Evolutionary conservation across 1,140 invertebrate genomes (phyloP), one percentile per base, ranked within the genome.

Genomic region (Pachypeltis micranthus): DNA sequence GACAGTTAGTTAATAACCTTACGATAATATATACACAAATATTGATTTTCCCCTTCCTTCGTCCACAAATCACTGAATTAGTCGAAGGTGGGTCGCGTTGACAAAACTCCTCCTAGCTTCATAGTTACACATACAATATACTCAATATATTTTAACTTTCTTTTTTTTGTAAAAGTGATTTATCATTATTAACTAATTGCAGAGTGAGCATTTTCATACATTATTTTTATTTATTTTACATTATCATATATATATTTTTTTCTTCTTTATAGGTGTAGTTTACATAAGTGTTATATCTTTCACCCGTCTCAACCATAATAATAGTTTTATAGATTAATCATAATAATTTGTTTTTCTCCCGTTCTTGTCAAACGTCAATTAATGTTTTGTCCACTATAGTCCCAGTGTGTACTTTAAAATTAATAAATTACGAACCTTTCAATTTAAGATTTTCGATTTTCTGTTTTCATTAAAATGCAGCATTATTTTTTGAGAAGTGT

Each of bases 201-300:
- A 63, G 62, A 59, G 62, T 63, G 62, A 63, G 62, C 62, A 63
- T 63, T 63, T 63, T 63, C 62, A 63, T 63, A 63, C 62, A 63
- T 63, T 63, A 63, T 59, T 59, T 62, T 63, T 60, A 60, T 60
- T 44, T 63, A 63, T 47, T 56, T 56, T 63, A 63, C 62, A 63
- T 63, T 63, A 63, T 63, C 59, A 63, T 63, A 63, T 55, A n/a
- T n/a, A n/a, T n/a, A n/a, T n/a, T n/a, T n/a, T n/a, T n/a, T n/a
- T 62, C 55, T 57, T 57, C 21, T 57, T 63, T 63, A 63, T 63
- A 63, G 59, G 55, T 63, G 62, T 63, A 39, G 56, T 25, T 60
- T 34, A 63, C 55, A 63, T 63, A 63, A 63, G 62, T 63, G 39
- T 63, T 51, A 63, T 63, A 59, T 59, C 56, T 63, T 63, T 63